Evolutionary conservation across 2,797 vertebrate genomes (phyloP).

Genomic region (Sebastes oblongus): DNA sequence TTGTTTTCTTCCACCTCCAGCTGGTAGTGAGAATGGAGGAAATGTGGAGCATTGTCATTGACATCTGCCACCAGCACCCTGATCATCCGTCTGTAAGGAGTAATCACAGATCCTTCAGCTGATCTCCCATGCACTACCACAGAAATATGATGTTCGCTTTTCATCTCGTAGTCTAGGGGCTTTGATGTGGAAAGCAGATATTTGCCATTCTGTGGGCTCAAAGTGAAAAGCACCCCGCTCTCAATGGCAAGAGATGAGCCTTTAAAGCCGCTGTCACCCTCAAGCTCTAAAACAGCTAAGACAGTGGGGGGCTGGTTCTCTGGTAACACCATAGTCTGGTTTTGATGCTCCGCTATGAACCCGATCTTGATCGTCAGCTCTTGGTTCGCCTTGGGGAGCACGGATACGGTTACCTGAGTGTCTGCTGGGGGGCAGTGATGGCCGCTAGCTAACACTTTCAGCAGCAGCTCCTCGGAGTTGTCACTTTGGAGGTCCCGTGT

Average conservation of each 20-base stretch:
- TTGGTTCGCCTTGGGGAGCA: constrained; percentile 72
- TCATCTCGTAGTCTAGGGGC: constrained; percentile 81
- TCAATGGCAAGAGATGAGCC: constrained; percentile 75
- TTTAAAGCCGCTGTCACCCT: constrained; percentile 70
- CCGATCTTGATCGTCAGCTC: constrained; percentile 78
- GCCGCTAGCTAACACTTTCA: constrained; percentile 79
- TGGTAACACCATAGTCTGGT: constrained; percentile 79
- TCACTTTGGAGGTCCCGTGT: constrained; percentile 67
- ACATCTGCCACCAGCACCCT: constrained; percentile 78
- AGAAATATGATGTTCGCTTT: constrained; percentile 75
- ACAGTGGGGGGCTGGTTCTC: constrained; percentile 83
- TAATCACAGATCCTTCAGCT: constrained; percentile 40
- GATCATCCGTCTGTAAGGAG: constrained; percentile 58
- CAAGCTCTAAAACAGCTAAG: constrained; percentile 81
- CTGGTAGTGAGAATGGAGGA: constrained; percentile 70
- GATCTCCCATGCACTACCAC: constrained; percentile 62
- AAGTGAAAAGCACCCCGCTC: constrained; percentile 75
- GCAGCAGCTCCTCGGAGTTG: constrained; percentile 70
- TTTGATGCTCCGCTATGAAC: constrained; percentile 81
- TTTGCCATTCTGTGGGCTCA: constrained; percentile 79
- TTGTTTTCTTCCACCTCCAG: constrained; percentile 83
- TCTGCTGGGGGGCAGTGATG: constrained; percentile 77
- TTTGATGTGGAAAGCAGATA: constrained; percentile 85
- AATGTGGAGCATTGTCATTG: constrained; percentile 83
- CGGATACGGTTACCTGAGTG: constrained; percentile 77